phyloP scores from a whole-genome alignment of 2,888 invertebrate species.

The Habrosyne pyritoides region DNA sequence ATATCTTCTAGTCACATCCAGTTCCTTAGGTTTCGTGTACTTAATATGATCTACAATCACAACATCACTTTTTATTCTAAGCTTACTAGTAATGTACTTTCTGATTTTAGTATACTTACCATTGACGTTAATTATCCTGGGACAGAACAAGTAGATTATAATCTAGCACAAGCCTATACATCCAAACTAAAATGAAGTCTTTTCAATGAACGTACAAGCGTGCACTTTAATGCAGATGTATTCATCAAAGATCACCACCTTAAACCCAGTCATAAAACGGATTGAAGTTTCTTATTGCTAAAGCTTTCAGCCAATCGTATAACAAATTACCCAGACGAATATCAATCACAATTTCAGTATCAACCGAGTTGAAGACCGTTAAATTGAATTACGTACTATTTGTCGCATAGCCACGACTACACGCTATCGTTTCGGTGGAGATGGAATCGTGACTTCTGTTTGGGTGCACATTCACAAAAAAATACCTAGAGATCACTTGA shows the following conservation, averaged over 20 bases:
- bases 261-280: background rate
- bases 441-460: constrained; percentile 42
- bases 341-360: constrained; percentile 24
- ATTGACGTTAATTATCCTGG: no score
- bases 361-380: constrained; percentile 41
- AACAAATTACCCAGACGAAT: constrained; percentile 23
- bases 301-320: background rate
- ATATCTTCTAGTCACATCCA: no score
- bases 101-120: no score
- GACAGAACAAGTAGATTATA: no score
- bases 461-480: constrained; percentile 36
- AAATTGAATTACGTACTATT: constrained; percentile 55
- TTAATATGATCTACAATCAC: no score
- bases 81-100: no score
- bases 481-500: constrained; percentile 24
- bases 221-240: background rate
- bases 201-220: background rate
- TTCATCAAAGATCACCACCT: background rate
- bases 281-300: background rate
- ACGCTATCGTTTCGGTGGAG: constrained; percentile 46
- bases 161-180: no score
- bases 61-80: no score
- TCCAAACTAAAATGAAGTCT: background rate
- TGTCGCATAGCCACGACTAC: constrained; percentile 38
- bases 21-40: no score